phyloP scores from a whole-genome alignment of 1,140 invertebrate species.

The Drosophila prosaltans region DNA sequence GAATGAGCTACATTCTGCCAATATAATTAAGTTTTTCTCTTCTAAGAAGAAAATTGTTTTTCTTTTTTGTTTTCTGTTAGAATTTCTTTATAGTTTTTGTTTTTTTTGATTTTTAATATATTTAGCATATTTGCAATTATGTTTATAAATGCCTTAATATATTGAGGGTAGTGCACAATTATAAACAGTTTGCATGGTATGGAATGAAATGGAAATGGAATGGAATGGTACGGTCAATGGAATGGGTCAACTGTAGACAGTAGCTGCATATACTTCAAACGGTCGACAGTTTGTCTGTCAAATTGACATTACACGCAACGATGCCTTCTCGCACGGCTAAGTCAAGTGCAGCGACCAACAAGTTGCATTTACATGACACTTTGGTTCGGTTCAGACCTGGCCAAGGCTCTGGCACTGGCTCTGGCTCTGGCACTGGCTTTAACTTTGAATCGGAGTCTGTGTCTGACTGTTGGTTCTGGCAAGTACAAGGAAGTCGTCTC shows the following conservation, averaged over 20 bases:
- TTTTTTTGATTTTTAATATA: no score
- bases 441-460: conserved; percentile 10
- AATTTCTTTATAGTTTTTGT: no score
- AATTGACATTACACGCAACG: conserved; percentile 77
- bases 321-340: conserved; percentile 31
- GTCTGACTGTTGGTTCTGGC: conserved; percentile 5
- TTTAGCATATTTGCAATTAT: no score
- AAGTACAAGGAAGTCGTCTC: conserved; percentile 39
- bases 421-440: background rate
- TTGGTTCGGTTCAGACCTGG: conserved; percentile 31
- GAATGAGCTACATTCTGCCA: background rate
- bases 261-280: conserved; percentile 79
- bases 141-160: background rate
- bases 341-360: conserved; percentile 60
- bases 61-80: no score
- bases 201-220: background rate
- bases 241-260: conserved; percentile 59
- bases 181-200: conserved; percentile 57
- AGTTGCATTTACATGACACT: conserved; percentile 72
- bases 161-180: conserved; percentile 32
- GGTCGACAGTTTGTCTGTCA: conserved; percentile 82
- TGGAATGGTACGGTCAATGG: background rate
- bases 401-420: background rate
- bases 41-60: no score
- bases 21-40: no score